Conservation (phyloP, 1,140 invertebrate species). For the Scaptomyza pallida region DNA sequence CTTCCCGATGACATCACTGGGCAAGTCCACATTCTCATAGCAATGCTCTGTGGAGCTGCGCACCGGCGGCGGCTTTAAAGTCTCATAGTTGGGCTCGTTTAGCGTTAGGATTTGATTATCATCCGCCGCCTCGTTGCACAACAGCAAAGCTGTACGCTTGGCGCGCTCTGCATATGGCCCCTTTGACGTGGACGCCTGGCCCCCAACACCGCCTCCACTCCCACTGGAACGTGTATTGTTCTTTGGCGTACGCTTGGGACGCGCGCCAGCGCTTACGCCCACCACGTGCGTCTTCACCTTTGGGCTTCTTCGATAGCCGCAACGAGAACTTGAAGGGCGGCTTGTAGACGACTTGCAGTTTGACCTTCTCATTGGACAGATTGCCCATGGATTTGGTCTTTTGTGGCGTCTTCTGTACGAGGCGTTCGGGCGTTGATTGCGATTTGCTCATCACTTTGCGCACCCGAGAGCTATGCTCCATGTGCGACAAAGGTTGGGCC, state of each 20-base stretch:
- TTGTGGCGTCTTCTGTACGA: conserved; percentile 76
- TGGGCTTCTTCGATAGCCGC: conserved; percentile 88
- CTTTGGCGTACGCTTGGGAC: conserved; percentile 63
- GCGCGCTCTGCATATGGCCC: conserved; percentile 50
- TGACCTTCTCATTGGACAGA: conserved; percentile 87
- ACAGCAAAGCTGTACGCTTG: conserved; percentile 66
- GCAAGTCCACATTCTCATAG: conserved; percentile 76
- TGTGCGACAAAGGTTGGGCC: conserved; percentile 85
- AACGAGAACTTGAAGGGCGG: conserved; percentile 93
- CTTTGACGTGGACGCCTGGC: conserved; percentile 46
- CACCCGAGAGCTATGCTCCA: conserved; percentile 86
- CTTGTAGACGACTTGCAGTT: conserved; percentile 93
- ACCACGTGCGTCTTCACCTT: conserved; percentile 86
- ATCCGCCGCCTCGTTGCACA: conserved; percentile 73
- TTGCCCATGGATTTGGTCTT: conserved; percentile 81
- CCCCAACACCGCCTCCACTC: no score
- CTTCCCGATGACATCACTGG: conserved; percentile 39
- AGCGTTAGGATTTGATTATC: conserved; percentile 82
- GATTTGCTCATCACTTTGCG: conserved; percentile 81
- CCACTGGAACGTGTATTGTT: conserved; percentile 35
- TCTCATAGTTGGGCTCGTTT: conserved; percentile 81
- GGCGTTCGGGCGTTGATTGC: conserved; percentile 75
- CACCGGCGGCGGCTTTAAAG: conserved; percentile 70
- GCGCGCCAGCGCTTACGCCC: conserved; percentile 54
- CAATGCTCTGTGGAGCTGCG: conserved; percentile 48